Evolutionary conservation across 2,113 vertebrate genomes (phyloP).

Genomic region (Meleagris gallopavo): DNA sequence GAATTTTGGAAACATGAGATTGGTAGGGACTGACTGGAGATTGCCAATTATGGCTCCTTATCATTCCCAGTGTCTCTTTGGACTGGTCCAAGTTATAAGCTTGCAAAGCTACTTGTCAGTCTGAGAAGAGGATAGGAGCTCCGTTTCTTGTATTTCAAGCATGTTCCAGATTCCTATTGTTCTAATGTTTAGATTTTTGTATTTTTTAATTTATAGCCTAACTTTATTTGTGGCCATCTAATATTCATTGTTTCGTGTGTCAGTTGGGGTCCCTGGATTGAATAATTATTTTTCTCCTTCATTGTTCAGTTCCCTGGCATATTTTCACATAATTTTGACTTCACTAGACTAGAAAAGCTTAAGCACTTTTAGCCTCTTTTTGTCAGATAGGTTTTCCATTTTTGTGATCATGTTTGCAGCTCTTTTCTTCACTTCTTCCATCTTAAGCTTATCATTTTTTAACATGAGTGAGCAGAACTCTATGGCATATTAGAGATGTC

Average conservation of each 20-base stretch:
- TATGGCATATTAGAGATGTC: background rate
- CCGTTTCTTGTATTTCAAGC: background rate
- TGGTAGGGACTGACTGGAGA: too few species aligned
- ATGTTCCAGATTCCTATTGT: background rate
- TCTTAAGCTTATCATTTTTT: slow-evolving; percentile 42
- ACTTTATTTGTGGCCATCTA: background rate
- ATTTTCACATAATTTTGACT: slow-evolving; percentile 27
- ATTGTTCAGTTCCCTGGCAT: background rate
- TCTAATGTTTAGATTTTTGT: background rate
- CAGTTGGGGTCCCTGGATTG: background rate
- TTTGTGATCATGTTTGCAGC: slow-evolving; percentile 31
- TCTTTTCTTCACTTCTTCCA: slow-evolving; percentile 42
- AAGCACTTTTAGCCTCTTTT: slow-evolving; percentile 22
- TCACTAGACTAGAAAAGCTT: slow-evolving; percentile 12
- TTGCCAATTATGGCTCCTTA: background rate
- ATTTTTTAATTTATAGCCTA: background rate
- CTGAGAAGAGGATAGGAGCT: background rate
- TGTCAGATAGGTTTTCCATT: slow-evolving; percentile 53
- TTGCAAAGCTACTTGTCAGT: background rate
- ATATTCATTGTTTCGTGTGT: background rate
- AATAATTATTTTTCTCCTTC: background rate
- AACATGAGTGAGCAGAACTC: slow-evolving; percentile 33
- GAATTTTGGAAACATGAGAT: background rate
- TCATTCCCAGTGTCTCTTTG: background rate
- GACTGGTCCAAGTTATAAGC: background rate